Percentiles rank a stretch among this genome's conserved stretches.
Conservation (phyloP, 92 coral and sea anemone species). For the Heliopora coerulea region DNA sequence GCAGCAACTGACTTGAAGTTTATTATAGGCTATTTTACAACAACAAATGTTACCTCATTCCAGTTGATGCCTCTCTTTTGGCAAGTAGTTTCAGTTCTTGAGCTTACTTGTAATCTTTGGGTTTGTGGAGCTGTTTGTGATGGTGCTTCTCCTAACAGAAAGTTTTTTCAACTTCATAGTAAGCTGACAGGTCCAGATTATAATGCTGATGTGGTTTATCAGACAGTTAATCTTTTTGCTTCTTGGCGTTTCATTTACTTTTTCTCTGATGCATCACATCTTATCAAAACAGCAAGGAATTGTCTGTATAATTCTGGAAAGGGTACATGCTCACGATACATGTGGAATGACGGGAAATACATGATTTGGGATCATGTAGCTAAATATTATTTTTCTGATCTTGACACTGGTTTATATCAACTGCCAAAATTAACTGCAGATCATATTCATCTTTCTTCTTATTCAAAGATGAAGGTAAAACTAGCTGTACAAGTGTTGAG, state of each 20-base stretch:
- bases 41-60: too few species aligned
- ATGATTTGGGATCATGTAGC: neutral
- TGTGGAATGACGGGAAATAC: constrained; percentile 19
- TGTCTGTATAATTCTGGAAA: constrained; percentile 4
- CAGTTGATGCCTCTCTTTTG: too few species aligned
- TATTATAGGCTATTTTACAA: too few species aligned
- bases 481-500: constrained; percentile 58
- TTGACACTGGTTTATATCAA: neutral
- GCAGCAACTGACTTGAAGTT: too few species aligned
- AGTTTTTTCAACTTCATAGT: too few species aligned
- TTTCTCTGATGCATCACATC: constrained; percentile 3
- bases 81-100: too few species aligned
- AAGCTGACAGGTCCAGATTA: too few species aligned
- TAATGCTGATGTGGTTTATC: neutral
- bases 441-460: constrained; percentile 40
- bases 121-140: too few species aligned
- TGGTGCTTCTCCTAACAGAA: too few species aligned
- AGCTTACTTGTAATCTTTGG: too few species aligned
- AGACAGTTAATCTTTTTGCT: constrained; percentile 7
- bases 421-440: constrained; percentile 24
- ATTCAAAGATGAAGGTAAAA: constrained; percentile 48
- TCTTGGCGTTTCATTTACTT: neutral
- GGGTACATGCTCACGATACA: neutral
- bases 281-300: constrained; percentile 11
- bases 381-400: neutral